Conservation (phyloP, 1,140 invertebrate genomes). For the Leptonema lineaticorne region DNA sequence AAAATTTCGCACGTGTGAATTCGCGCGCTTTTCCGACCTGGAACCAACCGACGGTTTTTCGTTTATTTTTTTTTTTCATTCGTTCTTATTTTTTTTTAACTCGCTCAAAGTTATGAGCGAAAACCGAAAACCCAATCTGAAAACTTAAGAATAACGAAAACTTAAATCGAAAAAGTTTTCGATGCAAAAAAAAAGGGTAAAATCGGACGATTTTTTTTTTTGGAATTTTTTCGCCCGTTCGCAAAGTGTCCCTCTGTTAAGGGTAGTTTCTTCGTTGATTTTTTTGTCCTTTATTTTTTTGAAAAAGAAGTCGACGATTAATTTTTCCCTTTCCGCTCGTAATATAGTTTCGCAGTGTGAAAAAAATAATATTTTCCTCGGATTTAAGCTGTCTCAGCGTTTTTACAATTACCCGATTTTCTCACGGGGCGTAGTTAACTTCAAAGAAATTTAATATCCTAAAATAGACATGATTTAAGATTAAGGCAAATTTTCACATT, state of each 20-base stretch:
- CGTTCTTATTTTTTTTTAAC: too few relatives aligned
- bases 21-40: background rate
- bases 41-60: too few relatives aligned
- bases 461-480: too few relatives aligned
- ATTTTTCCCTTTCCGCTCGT: too few relatives aligned
- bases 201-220: background rate
- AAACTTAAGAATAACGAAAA: slow-evolving; percentile 24
- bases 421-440: too few relatives aligned
- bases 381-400: too few relatives aligned
- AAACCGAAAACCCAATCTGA: slow-evolving; percentile 22
- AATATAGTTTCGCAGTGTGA: too few relatives aligned
- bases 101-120: slow-evolving; percentile 22
- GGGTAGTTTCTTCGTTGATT: background rate
- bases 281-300: background rate
- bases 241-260: background rate
- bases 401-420: too few relatives aligned
- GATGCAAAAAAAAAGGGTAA: background rate
- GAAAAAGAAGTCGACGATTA: background rate
- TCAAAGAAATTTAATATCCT: too few relatives aligned
- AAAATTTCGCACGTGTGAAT: background rate
- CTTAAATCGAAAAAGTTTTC: slow-evolving; percentile 24
- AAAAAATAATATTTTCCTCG: background rate
- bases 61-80: too few relatives aligned
- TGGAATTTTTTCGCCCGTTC: background rate
- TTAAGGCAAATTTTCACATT: too few relatives aligned